Conservation (phyloP, 2,888 invertebrate species). For the Perdita meconis region DNA sequence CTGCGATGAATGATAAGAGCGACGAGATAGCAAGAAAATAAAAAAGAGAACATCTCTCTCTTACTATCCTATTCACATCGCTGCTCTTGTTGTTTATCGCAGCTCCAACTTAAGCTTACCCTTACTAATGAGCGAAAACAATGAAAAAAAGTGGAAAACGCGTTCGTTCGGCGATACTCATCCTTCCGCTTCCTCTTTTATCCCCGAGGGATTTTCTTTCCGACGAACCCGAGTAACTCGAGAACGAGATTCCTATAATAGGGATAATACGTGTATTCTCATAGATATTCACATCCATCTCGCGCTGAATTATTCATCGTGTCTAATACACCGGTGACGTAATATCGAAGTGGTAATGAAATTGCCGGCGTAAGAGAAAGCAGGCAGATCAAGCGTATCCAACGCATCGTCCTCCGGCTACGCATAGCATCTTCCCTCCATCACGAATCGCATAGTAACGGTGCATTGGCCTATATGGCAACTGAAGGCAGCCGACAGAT, state of each 20-base stretch:
- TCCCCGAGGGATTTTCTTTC: too few species aligned
- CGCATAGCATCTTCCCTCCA: neutral
- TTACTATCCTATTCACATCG: too few species aligned
- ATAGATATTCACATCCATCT: neutral
- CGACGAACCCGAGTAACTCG: too few species aligned
- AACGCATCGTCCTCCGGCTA: neutral
- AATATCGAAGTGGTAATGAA: slow-evolving; percentile 7
- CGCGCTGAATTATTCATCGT: slow-evolving; percentile 1
- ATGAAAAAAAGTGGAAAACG: too few species aligned
- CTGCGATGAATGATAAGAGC: too few species aligned
- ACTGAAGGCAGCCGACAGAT: neutral
- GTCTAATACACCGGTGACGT: slow-evolving; percentile 1
- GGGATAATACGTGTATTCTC: neutral
- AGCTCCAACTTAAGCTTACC: too few species aligned
- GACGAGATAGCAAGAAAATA: too few species aligned
- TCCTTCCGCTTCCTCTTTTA: too few species aligned
- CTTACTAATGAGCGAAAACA: too few species aligned
- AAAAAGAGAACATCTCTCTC: too few species aligned
- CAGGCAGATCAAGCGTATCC: neutral
- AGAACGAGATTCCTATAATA: neutral
- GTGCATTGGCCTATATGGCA: slow-evolving; percentile 12
- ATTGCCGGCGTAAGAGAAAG: neutral
- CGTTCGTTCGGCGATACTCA: too few species aligned
- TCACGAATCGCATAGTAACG: slow-evolving; percentile 3
- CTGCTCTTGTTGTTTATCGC: too few species aligned